Conservation (phyloP, 1,140 invertebrate species). For the Drosophila mauritiana region DNA sequence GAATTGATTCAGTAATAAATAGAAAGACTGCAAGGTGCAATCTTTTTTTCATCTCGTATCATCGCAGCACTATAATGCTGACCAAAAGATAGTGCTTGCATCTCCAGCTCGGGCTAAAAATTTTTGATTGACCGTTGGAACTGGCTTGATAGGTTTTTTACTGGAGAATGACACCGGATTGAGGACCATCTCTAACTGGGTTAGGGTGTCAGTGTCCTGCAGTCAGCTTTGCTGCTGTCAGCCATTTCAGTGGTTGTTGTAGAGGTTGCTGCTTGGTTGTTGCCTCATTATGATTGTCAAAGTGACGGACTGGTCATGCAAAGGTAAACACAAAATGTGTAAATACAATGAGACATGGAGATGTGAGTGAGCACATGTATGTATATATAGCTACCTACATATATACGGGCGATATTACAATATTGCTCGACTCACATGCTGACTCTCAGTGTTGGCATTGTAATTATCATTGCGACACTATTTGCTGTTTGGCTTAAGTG, state of each 20-base stretch:
- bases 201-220: slow-evolving; percentile 58
- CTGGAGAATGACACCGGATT: neutral
- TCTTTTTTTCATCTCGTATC: neutral
- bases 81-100: neutral
- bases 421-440: slow-evolving; percentile 39
- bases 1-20: too few relatives aligned
- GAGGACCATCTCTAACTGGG: slow-evolving; percentile 52
- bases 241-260: slow-evolving; percentile 59
- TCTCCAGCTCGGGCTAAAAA: too few relatives aligned
- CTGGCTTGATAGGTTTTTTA: neutral
- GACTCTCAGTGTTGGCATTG: slow-evolving; percentile 64
- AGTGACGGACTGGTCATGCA: slow-evolving; percentile 81
- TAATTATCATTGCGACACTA: slow-evolving; percentile 82
- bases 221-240: slow-evolving; percentile 74
- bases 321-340: slow-evolving; percentile 81
- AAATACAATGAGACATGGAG: slow-evolving; percentile 70
- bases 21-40: too few relatives aligned
- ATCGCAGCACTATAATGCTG: neutral
- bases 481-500: slow-evolving; percentile 78
- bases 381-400: slow-evolving; percentile 3
- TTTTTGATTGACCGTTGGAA: neutral
- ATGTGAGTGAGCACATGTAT: slow-evolving; percentile 7
- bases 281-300: slow-evolving; percentile 82
- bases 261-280: slow-evolving; percentile 33
- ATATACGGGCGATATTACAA: slow-evolving; percentile 31